phyloP scores from a whole-genome alignment of 2,888 invertebrate genomes.

The Rotaria macrura region DNA sequence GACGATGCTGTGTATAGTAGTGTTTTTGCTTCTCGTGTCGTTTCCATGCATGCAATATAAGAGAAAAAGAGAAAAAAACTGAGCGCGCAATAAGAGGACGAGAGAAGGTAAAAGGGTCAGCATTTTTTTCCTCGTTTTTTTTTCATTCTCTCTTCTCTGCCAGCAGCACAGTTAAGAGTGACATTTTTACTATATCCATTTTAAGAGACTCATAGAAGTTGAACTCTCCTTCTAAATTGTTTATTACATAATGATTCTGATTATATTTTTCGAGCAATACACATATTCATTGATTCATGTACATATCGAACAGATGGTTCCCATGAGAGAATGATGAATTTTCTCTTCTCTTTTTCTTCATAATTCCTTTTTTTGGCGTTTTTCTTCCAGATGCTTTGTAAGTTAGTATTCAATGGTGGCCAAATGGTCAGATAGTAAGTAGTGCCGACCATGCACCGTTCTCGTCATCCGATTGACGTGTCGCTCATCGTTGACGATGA shows the following conservation, averaged over 20 bases:
- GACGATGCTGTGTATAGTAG: not conserved
- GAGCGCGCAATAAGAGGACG: not conserved
- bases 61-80: not conserved
- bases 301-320: not conserved
- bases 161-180: not conserved
- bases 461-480: not conserved
- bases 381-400: not conserved
- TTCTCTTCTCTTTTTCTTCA: not conserved
- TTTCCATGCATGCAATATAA: not conserved
- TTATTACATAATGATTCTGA: not conserved
- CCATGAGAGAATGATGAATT: not conserved
- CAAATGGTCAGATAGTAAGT: conserved; percentile 3
- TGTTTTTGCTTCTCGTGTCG: not conserved
- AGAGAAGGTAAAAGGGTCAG: not conserved
- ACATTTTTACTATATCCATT: not conserved
- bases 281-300: not conserved
- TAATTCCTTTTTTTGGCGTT: not conserved
- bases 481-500: not conserved
- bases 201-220: not conserved
- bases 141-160: not conserved
- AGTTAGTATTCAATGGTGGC: not conserved
- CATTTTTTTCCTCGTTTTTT: not conserved
- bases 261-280: not conserved
- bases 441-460: conserved; percentile 12
- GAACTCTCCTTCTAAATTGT: not conserved